Evolutionary conservation across 2,113 vertebrate genomes (phyloP).

Genomic region (Okapia johnstoni): DNA sequence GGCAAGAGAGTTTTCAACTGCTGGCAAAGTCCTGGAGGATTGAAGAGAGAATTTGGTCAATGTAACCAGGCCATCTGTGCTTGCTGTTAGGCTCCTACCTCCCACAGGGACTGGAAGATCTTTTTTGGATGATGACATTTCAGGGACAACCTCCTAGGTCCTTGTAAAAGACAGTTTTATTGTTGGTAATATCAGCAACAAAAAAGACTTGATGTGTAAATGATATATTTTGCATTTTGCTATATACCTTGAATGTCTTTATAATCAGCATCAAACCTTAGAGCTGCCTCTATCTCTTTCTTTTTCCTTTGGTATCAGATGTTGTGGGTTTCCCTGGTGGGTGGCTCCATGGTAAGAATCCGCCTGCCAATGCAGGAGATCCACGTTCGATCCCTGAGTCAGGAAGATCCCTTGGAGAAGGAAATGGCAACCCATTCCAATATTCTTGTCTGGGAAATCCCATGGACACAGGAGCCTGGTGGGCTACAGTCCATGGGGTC

Average conservation of each 20-base stretch:
- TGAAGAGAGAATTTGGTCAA: background rate
- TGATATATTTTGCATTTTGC: background rate
- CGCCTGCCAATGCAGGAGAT: background rate
- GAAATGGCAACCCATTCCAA: background rate
- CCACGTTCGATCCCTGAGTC: background rate
- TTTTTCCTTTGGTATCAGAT: background rate
- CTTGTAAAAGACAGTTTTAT: background rate
- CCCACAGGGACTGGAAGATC: background rate
- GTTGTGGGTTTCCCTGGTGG: background rate
- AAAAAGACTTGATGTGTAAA: no score
- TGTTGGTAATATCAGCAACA: background rate
- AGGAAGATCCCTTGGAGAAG: background rate
- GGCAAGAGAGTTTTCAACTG: background rate
- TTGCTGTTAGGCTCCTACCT: background rate
- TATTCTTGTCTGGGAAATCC: background rate
- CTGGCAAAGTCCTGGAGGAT: background rate
- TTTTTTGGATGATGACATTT: background rate
- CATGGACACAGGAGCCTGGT: background rate
- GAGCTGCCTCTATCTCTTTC: background rate
- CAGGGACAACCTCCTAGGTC: background rate
- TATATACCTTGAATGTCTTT: background rate
- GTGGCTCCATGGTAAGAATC: background rate
- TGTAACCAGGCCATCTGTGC: background rate
- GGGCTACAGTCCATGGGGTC: background rate
- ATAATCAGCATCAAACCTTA: background rate